Percentiles rank a stretch among this genome's conserved stretches.
Evolutionary conservation across 35 echinoderm and acorn worm species (phyloP).

Genomic region (Ophioderma brevispina): DNA sequence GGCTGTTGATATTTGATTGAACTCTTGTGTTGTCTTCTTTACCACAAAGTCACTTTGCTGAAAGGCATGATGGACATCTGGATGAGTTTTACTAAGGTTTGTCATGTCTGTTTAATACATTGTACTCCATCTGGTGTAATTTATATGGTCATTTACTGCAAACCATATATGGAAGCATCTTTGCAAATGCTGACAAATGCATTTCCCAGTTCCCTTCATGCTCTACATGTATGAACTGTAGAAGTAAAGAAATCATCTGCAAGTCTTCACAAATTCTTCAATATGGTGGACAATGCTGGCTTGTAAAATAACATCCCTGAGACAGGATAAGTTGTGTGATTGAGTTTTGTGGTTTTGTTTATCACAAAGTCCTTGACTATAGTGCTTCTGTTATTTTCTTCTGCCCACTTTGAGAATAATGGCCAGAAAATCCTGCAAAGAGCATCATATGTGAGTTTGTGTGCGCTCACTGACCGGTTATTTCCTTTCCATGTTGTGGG

Average conservation of each 20-base stretch:
- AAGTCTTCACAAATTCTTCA: not conserved
- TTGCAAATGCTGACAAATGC: conserved; percentile 11
- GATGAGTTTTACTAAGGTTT: too few relatives aligned
- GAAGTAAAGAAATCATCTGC: not conserved
- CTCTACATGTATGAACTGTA: conserved; percentile 19
- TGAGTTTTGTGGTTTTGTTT: not conserved
- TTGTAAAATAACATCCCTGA: not conserved
- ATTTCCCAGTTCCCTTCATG: conserved; percentile 12
- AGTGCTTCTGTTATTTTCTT: not conserved
- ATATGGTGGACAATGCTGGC: not conserved
- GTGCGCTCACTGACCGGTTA: not conserved
- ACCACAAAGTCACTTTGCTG: conserved; percentile 1
- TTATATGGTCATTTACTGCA: conserved; percentile 15
- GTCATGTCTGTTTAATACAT: not conserved
- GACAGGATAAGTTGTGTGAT: not conserved
- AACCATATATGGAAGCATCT: conserved; percentile 39
- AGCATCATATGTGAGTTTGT: conserved; percentile 30
- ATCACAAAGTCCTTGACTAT: not conserved
- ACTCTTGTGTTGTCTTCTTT: not conserved
- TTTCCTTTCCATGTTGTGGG: not conserved
- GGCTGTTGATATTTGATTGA: conserved; percentile 18
- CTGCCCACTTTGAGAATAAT: not conserved
- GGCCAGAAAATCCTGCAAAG: too few relatives aligned
- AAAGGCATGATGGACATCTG: conserved; percentile 15
- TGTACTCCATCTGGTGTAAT: conserved; percentile 5